Evolutionary conservation across 2,888 invertebrate species (phyloP).

Genomic region (Synanthedon vespiformis): DNA sequence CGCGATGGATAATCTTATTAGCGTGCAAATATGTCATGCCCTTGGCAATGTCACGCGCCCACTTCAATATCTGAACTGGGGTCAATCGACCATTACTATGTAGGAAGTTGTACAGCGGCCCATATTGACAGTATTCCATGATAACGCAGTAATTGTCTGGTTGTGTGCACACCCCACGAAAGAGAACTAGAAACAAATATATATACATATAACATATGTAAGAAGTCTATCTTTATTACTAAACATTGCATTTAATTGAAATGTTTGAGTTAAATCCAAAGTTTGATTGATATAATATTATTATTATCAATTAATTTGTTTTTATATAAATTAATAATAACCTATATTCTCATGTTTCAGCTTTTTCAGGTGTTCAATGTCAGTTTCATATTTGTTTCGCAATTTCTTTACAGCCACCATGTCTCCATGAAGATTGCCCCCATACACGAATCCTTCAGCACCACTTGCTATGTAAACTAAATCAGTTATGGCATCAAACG

Average conservation of each 20-base stretch:
- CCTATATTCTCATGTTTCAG: slow-evolving; percentile 94
- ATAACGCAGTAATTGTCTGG: slow-evolving; percentile 94
- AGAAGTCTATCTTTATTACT: too few relatives aligned
- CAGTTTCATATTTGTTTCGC: slow-evolving; percentile 90
- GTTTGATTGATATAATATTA: too few relatives aligned
- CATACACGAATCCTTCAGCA: slow-evolving; percentile 95
- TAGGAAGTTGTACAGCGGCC: slow-evolving; percentile 92
- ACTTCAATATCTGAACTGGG: slow-evolving; percentile 87
- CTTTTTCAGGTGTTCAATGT: slow-evolving; percentile 91
- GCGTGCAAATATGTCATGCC: slow-evolving; percentile 97
- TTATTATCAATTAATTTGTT: not conserved
- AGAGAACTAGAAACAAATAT: slow-evolving; percentile 49
- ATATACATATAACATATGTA: too few relatives aligned
- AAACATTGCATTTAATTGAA: too few relatives aligned
- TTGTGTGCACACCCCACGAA: slow-evolving; percentile 93
- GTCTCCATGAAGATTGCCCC: slow-evolving; percentile 84
- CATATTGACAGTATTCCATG: slow-evolving; percentile 98
- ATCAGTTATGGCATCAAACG: slow-evolving; percentile 89
- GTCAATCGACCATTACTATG: slow-evolving; percentile 85
- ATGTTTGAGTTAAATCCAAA: too few relatives aligned
- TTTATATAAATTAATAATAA: slow-evolving; percentile 8
- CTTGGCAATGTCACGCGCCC: slow-evolving; percentile 95
- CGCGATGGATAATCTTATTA: slow-evolving; percentile 97
- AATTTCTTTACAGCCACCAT: slow-evolving; percentile 98
- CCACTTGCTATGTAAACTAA: slow-evolving; percentile 94